A percentile compares a stretch with the other conserved stretches of the same genome.
These are phyloP conservation scores for Apantesis nais DNA, from an alignment of 2,888 invertebrate genomes.

Conservation along the genomic window DNA sequence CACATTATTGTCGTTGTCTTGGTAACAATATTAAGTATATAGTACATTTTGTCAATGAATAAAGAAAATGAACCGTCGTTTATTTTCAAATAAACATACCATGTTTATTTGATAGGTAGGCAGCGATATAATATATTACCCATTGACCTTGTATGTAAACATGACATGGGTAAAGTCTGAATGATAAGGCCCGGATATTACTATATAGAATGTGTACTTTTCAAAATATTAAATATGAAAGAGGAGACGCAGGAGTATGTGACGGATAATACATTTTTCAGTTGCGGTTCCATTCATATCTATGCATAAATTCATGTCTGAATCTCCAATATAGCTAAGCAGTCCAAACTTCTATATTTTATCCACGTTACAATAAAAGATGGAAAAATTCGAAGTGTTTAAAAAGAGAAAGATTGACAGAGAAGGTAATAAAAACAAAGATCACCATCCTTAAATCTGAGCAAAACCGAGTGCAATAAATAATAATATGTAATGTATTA, in stretches of 20 bases:
- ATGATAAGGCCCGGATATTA: background rate
- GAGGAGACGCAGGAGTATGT: background rate
- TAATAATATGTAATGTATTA: too few relatives aligned
- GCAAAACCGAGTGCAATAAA: too few relatives aligned
- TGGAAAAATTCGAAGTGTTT: too few relatives aligned
- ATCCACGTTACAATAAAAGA: background rate
- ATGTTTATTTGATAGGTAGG: background rate
- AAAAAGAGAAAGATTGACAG: background rate
- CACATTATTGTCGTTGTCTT: conserved; percentile 1
- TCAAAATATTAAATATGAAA: background rate
- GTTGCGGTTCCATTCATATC: background rate
- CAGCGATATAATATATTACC: background rate
- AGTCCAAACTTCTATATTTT: too few relatives aligned
- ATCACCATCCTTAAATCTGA: too few relatives aligned
- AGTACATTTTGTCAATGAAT: background rate
- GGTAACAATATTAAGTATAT: background rate
- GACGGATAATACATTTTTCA: background rate
- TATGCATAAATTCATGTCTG: background rate
- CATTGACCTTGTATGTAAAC: background rate
- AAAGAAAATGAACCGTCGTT: conserved; percentile 2
- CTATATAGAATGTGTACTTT: background rate
- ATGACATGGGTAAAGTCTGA: background rate
- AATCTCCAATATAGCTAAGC: too few relatives aligned
- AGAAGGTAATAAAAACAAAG: background rate
- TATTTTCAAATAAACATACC: background rate